Evolutionary conservation across 2,888 invertebrate genomes (phyloP).

Genomic region (Mesorhabditis spiculigera): DNA sequence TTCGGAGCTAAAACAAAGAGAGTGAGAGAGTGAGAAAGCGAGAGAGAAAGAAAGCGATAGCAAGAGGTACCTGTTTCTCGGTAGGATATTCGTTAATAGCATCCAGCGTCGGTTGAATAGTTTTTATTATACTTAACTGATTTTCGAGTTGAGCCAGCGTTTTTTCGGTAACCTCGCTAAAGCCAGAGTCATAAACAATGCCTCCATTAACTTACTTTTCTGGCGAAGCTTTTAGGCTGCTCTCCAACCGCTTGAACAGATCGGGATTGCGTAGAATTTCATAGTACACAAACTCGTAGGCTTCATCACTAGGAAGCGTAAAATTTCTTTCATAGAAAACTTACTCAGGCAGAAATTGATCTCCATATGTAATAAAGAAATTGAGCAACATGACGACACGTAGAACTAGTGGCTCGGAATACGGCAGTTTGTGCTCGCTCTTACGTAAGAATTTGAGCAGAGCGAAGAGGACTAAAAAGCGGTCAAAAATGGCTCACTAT

Average conservation of each 20-base stretch:
- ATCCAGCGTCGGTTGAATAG: neutral
- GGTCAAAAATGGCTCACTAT: neutral
- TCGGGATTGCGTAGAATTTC: neutral
- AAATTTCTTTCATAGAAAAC: neutral
- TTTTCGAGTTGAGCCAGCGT: neutral
- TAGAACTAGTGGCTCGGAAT: neutral
- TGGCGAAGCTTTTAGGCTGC: neutral
- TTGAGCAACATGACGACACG: neutral
- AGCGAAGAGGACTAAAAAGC: neutral
- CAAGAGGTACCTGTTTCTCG: neutral
- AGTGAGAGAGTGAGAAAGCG: no score
- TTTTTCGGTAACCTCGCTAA: slow-evolving; percentile 1
- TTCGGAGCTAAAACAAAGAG: no score
- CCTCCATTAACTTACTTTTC: neutral
- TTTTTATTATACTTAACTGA: neutral
- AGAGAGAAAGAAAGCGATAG: no score
- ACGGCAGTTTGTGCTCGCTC: neutral
- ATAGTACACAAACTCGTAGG: neutral
- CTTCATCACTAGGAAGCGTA: neutral
- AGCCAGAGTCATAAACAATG: neutral
- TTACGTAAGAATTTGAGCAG: neutral
- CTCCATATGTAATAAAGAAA: slow-evolving; percentile 4
- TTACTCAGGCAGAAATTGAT: neutral
- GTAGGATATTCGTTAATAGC: neutral
- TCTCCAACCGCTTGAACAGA: neutral